Evolutionary conservation across 2,797 vertebrate species (phyloP), one percentile per base, ranked within the genome.

Genomic region (Parotocinclus haroldoi): DNA sequence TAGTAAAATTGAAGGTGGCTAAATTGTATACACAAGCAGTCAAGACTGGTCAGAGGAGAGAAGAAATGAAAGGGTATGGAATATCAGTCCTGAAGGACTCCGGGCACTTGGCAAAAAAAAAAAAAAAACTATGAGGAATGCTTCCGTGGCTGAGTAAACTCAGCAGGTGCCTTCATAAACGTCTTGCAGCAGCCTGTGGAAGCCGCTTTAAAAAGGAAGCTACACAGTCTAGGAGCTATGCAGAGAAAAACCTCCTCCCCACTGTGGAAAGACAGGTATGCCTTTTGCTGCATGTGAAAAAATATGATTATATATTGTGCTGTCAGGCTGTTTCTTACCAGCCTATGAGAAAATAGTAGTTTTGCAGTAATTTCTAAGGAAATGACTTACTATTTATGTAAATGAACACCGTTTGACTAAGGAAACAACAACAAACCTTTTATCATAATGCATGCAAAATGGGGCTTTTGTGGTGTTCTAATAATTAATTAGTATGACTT

Each of bases 251-350:
- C 16, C 8, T 9, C 0, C 55, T 3, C 36, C 13, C 48, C 1
- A 10, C 8, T 54, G 44, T 58, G 55, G 16, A 56, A 52, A 45
- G 12, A 68, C 49, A 78, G 68, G 68, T 78, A 76, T 58, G 64
- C 37, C 58, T 48, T 64, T 50, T 66, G 38, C 36, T 19, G n/a
- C 40, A 58, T 51, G 37, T 55, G 63, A 65, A 68, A 7, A 39
- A 55, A 58, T 42, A 9, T 3, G 10, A 42, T 42, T 42, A 42
- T 5, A 27, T 27, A 27, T 27, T 27, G 9, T 9, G 54, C 37
- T 58, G n/a, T n/a, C 16, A 46, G 51, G 50, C 44, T 44, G 62
- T 10, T 58, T 58, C 38, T 53, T 17, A 58, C 18, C 14, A 7
- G 6, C 17, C 1, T 10, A 61, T 36, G 17, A 50, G 48, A 55